Conservation (phyloP, 2,113 vertebrate genomes). For the Cyanoliseus patagonus region DNA sequence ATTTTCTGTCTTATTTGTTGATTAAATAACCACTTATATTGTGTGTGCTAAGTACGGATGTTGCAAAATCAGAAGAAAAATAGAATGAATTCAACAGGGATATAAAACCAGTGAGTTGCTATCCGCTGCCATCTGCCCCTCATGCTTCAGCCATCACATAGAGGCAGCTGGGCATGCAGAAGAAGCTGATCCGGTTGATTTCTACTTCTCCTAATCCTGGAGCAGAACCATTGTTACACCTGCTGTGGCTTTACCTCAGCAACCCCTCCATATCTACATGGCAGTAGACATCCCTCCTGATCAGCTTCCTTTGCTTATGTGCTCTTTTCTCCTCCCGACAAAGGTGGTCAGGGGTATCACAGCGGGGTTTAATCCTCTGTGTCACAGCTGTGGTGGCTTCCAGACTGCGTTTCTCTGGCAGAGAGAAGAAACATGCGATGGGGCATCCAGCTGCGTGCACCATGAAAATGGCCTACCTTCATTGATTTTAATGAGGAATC, state of each 20-base stretch:
- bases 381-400: not conserved
- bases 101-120: not conserved
- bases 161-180: not conserved
- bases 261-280: not conserved
- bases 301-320: not conserved
- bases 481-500: not conserved
- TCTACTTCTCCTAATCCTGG: not conserved
- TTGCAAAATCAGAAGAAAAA: not conserved
- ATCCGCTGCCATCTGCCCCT: not conserved
- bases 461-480: fast-evolving
- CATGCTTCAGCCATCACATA: fast-evolving
- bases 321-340: not conserved
- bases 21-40: not conserved
- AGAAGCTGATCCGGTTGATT: not conserved
- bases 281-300: not conserved
- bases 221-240: fast-evolving
- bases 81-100: not conserved
- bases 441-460: not conserved
- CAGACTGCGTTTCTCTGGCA: not conserved
- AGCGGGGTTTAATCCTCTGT: fast-evolving
- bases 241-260: fast-evolving
- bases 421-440: not conserved
- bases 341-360: not conserved
- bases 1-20: not conserved
- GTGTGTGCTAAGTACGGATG: fast-evolving